Evolutionary conservation across 2,888 invertebrate genomes (phyloP).

Genomic region (Plusia festucae): DNA sequence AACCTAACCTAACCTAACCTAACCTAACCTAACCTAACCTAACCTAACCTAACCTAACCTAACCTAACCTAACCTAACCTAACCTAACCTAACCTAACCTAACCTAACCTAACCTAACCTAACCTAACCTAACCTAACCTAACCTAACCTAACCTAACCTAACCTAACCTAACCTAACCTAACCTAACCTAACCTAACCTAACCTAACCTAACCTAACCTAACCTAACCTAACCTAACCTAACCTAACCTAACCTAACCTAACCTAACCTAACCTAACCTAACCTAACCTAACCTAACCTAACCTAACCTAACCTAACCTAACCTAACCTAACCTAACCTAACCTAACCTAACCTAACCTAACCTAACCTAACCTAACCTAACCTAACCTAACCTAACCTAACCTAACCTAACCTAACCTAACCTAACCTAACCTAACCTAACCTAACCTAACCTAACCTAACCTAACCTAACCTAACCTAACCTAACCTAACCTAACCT

Average conservation of each 20-base stretch:
- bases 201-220: no score
- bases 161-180: no score
- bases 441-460: conserved; percentile 23
- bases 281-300: conserved; percentile 2
- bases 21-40: conserved; percentile 26
- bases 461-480: conserved; percentile 21
- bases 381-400: conserved; percentile 19
- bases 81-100: no score
- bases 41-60: conserved; percentile 10
- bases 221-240: no score
- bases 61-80: conserved; percentile 1
- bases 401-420: conserved; percentile 18
- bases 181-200: no score
- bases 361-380: conserved; percentile 14
- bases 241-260: no score
- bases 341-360: conserved; percentile 14
- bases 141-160: no score
- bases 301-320: no score
- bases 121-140: no score
- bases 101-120: no score
- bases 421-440: conserved; percentile 26
- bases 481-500: conserved; percentile 24
- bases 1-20: conserved; percentile 10
- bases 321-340: no score
- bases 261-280: no score